A percentile compares a stretch with the other conserved stretches of the same genome.
phyloP scores from a whole-genome alignment of 2,797 vertebrate genomes.

The Prunella strophiata region DNA sequence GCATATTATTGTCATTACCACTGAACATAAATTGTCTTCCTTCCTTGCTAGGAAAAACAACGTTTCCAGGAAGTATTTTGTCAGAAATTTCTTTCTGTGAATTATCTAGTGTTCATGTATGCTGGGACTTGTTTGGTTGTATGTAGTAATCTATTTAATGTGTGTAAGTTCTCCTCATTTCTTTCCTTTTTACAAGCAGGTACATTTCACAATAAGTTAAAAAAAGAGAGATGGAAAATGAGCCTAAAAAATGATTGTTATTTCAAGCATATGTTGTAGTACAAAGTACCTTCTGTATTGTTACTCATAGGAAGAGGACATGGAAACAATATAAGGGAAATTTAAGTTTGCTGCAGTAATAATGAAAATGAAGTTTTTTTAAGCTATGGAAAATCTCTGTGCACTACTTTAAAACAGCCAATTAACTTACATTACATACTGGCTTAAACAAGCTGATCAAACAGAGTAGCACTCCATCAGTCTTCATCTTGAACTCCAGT shows the following conservation, averaged over 20 bases:
- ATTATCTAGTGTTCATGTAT: not conserved
- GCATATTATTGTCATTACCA: not conserved
- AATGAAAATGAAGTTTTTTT: conserved; percentile 41
- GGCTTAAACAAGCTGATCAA: conserved; percentile 65
- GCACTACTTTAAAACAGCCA: conserved; percentile 43
- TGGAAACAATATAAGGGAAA: not conserved
- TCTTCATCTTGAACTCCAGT: conserved; percentile 45
- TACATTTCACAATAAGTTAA: not conserved
- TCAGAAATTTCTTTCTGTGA: not conserved
- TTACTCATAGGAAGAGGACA: not conserved
- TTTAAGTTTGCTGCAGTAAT: conserved; percentile 25
- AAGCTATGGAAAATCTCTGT: conserved; percentile 33
- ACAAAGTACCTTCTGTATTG: not conserved
- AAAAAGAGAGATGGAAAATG: not conserved
- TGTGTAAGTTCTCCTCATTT: not conserved
- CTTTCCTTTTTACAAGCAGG: not conserved
- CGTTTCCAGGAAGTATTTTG: not conserved
- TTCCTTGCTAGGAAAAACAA: not conserved
- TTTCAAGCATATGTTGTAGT: not conserved
- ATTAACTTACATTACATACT: conserved; percentile 61
- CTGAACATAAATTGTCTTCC: not conserved
- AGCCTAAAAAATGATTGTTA: not conserved
- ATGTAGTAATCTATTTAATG: not conserved
- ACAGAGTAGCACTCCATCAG: conserved; percentile 37
- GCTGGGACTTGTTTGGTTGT: not conserved